Base-by-base conservation (phyloP, 2,888 invertebrate species). In the Pseudoips prasinana region DNA sequence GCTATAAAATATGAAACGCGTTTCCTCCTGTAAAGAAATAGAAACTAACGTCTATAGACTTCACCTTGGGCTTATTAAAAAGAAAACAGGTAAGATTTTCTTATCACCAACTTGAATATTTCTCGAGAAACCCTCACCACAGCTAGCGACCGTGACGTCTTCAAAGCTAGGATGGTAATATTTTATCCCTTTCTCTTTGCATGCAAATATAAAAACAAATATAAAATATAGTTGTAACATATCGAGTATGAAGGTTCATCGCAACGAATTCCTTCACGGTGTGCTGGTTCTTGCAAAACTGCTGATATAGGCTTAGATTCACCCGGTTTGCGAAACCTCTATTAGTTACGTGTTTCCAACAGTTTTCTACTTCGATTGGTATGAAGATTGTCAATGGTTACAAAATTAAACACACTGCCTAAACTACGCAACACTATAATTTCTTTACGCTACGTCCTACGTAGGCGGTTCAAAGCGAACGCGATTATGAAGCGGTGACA, bases 241-340 rank as follows among this genome's bases (percentile, higher is more conserved):
- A 49, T 58, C 53, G 42, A 49, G 28, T 41, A 53, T 50, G 55
- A 65, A 57, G 59, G 62, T 55, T 50, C 57, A 55, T 64, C 62
- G 49, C 57, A 54, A 52, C 61, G 55, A 66, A 75, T 79, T 68
- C 73, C 76, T 73, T 81, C 74, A 77, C 80, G 81, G 75, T 68
- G 66, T 58, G 64, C 33, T 53, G 64, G 54, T 10, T 47, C 64
- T 82, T 83, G 64, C 84, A 74, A 78, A 72, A 83, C 70, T 49
- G 50, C 53, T 58, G 63, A 73, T 70, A 68, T 66, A 66, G 64
- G 59, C 59, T 65, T 70, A 72, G 67, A 63, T 61, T 51, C 41
- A 52, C 50, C 42, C 30, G 42, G 24, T 46, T 50, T 71, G 51
- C 66, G 72, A 68, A 71, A 71, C 58, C 11, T 29, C 58, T 49